Evolutionary conservation across 2,888 invertebrate species (phyloP).

Genomic region (Alviniconcha strummeri): DNA sequence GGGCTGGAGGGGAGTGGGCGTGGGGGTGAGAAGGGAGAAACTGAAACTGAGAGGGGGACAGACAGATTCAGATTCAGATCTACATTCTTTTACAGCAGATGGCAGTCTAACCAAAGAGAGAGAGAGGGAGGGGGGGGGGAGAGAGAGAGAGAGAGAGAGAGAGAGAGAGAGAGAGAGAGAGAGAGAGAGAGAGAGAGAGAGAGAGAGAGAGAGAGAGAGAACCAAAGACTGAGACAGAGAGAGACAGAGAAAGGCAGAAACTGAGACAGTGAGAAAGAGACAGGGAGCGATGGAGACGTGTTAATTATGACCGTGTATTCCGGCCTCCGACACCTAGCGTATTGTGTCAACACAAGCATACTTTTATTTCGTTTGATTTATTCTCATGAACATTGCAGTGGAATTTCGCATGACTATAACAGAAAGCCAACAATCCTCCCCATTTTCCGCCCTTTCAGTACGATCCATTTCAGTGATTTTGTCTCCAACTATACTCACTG

Average conservation of each 20-base stretch:
- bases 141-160: background rate
- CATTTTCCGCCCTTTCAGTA: too few species aligned
- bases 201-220: background rate
- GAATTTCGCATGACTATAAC: too few species aligned
- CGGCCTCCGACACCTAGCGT: too few species aligned
- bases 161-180: constrained; percentile 20
- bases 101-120: background rate
- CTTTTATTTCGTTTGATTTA: too few species aligned
- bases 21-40: background rate
- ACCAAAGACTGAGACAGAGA: too few species aligned
- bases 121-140: background rate
- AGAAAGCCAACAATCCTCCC: too few species aligned
- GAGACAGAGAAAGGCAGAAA: background rate
- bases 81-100: background rate
- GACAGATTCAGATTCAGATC: background rate
- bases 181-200: background rate
- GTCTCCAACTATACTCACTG: too few species aligned
- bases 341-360: too few species aligned
- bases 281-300: background rate
- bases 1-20: background rate
- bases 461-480: too few species aligned
- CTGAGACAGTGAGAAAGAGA: constrained; percentile 11
- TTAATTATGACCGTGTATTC: too few species aligned
- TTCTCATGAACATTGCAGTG: too few species aligned
- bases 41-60: too few species aligned